Conservation (phyloP, 2,888 invertebrate species). For the Argynnis bischoffii region DNA sequence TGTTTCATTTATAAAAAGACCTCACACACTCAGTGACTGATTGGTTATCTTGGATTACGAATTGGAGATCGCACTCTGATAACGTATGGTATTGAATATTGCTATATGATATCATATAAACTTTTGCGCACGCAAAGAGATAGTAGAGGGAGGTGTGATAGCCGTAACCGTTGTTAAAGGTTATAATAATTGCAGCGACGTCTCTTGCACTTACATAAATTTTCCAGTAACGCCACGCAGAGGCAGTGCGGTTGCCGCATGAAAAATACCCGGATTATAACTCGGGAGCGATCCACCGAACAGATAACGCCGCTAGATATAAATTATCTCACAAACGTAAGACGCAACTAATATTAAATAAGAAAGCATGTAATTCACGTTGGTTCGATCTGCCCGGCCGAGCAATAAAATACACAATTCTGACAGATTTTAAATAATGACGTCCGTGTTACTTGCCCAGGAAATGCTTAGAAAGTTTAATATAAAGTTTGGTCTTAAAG, state of each 20-base stretch:
- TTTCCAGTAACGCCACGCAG: conserved; percentile 58
- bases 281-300: conserved; percentile 72
- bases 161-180: conserved; percentile 31
- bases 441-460: conserved; percentile 68
- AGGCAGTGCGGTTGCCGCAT: conserved; percentile 60
- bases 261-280: conserved; percentile 82
- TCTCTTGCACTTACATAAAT: conserved; percentile 70
- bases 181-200: conserved; percentile 70
- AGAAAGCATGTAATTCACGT: conserved; percentile 81
- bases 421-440: conserved; percentile 82
- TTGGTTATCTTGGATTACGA: conserved; percentile 35
- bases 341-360: conserved; percentile 80
- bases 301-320: conserved; percentile 76
- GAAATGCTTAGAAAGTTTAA: conserved; percentile 76
- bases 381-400: conserved; percentile 67
- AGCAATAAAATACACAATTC: conserved; percentile 78
- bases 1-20: conserved; percentile 30
- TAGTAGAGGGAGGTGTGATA: conserved; percentile 19
- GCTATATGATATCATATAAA: conserved; percentile 43
- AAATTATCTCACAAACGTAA: conserved; percentile 79
- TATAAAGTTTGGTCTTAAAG: conserved; percentile 60
- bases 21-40: conserved; percentile 35
- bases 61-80: conserved; percentile 37
- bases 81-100: conserved; percentile 49
- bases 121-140: conserved; percentile 38